Base-by-base conservation (phyloP, 2,113 vertebrate genomes). In the Xiphophorus hellerii region DNA sequence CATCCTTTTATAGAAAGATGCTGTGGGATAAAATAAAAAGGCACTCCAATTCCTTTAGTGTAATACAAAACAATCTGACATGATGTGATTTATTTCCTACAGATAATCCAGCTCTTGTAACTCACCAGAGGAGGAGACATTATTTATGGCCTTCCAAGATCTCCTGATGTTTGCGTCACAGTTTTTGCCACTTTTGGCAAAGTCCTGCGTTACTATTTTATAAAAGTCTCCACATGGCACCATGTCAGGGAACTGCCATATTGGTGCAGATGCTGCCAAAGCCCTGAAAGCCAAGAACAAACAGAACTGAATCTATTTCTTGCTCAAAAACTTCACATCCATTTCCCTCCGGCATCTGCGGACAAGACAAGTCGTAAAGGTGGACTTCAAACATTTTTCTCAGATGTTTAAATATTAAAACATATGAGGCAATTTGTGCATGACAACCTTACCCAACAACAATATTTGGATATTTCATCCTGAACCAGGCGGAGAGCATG, bases 401-500 rank as follows among this genome's bases (percentile, higher is more conserved):
- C 37, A 44, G 10, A 28, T 66, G 14, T 37, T 60, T 27, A 61
- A n/a, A 28, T 3, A 39, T 17, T 3, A 3, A 44, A 8, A 44
- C 8, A 58, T 9, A 54, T 25, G 7, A n/a, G 20, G 51, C 51
- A n/a, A 58, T 11, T 35, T 29, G 70, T 15, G 29, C 28, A 74
- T 20, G 10, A 20, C 31, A 30, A 29, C 66, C 94, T 97, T 90
- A 99, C 98, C 98, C 97, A 78, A 90, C 92, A 54, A 98, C 96
- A 65, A 95, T 5, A 35, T 96, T 94, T 61, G 97, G 97, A 81
- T 98, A 99, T 80, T 99, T 99, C 97, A 99, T 99, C 89, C 98
- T 95, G 84, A 99, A 90, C 98, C 98, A 99, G 62, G 97, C 97
- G 3, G 98, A 92, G 31, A 99, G 95, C 97, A 99, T 97, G 63